These are phyloP conservation scores for Hyphantria cunea DNA, from an alignment of 1,140 invertebrate genomes.

Conservation along the genomic window DNA sequence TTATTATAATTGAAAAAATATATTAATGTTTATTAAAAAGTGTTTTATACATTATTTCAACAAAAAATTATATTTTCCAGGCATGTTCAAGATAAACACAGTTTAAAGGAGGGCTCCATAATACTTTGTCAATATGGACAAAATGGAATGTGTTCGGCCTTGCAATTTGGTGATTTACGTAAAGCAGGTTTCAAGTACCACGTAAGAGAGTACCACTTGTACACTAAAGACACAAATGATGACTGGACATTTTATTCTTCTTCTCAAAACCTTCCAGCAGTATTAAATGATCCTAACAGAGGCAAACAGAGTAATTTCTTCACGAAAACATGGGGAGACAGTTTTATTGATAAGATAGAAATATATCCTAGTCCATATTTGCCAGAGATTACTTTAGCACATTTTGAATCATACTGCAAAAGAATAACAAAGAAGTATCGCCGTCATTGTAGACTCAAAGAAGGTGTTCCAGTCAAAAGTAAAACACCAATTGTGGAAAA, in stretches of 20 bases:
- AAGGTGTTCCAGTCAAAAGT: conserved; percentile 62
- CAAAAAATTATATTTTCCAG: conserved; percentile 69
- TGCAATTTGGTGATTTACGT: conserved; percentile 94
- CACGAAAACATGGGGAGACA: conserved; percentile 98
- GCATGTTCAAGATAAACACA: conserved; percentile 92
- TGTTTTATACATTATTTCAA: conserved; percentile 8
- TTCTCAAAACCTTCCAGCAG: conserved; percentile 96
- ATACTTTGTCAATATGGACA: conserved; percentile 94
- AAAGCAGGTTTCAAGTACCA: conserved; percentile 95
- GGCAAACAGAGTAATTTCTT: conserved; percentile 96
- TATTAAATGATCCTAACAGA: conserved; percentile 96
- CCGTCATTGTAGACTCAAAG: conserved; percentile 81
- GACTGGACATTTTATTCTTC: conserved; percentile 91
- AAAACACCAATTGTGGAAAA: conserved; percentile 66
- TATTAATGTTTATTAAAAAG: not conserved
- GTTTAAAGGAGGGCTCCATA: conserved; percentile 93
- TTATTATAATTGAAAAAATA: conserved; percentile 6
- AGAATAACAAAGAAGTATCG: conserved; percentile 86
- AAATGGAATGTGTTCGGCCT: conserved; percentile 92
- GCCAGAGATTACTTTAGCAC: conserved; percentile 90
- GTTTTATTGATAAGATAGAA: conserved; percentile 91
- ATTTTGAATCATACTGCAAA: conserved; percentile 95
- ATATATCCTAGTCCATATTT: conserved; percentile 91
- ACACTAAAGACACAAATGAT: conserved; percentile 81
- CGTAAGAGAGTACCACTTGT: conserved; percentile 90